Percentiles rank a stretch among this genome's conserved stretches.
Evolutionary conservation across 2,113 vertebrate genomes (phyloP).

Genomic region (Peromyscus leucopus): DNA sequence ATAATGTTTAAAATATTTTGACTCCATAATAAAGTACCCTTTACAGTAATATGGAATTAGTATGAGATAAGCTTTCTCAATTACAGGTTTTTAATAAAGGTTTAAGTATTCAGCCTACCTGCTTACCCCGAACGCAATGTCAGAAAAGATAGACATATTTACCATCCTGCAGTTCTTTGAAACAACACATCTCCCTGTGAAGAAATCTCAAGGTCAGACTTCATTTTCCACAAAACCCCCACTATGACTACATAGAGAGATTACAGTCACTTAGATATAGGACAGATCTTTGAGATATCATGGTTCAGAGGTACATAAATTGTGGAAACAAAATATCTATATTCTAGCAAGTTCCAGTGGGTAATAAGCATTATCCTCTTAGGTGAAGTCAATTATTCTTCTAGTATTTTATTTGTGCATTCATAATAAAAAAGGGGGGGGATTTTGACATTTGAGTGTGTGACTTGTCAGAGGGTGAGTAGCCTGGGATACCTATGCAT

Average conservation of each 20-base stretch:
- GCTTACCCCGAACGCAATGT: constrained; percentile 16
- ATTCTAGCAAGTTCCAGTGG: not conserved
- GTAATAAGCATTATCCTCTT: not conserved
- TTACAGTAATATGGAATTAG: not conserved
- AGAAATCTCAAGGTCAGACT: constrained; percentile 47
- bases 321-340: constrained; percentile 27
- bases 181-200: not conserved
- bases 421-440: not conserved
- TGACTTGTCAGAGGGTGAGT: not conserved
- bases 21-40: not conserved
- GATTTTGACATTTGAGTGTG: not conserved
- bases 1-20: not conserved
- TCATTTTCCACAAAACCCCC: constrained; percentile 35
- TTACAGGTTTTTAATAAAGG: not conserved
- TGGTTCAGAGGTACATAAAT: not conserved
- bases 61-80: not conserved
- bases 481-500: not conserved
- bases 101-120: not conserved
- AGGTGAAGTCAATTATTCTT: not conserved
- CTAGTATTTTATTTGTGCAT: not conserved
- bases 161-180: not conserved
- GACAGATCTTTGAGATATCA: not conserved
- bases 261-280: not conserved
- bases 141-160: constrained; percentile 4
- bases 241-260: not conserved